Evolutionary conservation across 2,113 vertebrate genomes (phyloP).

Genomic region (Eulemur rufifrons): DNA sequence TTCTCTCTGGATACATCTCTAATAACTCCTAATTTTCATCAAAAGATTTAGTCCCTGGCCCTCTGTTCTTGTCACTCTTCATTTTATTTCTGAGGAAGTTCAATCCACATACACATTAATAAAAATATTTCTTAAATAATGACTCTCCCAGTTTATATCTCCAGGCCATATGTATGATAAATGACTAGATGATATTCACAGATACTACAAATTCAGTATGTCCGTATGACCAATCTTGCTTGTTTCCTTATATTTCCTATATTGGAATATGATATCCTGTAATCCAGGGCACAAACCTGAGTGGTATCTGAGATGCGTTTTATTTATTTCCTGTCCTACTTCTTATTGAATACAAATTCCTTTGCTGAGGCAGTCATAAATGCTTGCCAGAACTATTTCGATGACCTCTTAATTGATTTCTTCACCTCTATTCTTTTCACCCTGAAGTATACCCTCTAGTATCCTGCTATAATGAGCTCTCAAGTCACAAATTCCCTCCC

Average conservation of each 20-base stretch:
- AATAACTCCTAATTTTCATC: slow-evolving; percentile 20
- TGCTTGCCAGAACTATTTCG: not conserved
- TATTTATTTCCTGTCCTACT: not conserved
- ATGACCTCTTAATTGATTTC: not conserved
- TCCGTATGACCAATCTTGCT: not conserved
- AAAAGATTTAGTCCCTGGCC: not conserved
- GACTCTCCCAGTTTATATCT: not conserved
- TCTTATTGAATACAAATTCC: not conserved
- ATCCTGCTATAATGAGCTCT: not conserved
- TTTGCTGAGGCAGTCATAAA: not conserved
- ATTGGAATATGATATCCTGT: not conserved
- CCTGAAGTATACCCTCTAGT: not conserved
- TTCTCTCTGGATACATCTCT: not conserved
- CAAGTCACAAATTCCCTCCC: not conserved
- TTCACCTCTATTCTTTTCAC: not conserved
- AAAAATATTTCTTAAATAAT: not conserved
- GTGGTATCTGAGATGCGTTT: not conserved
- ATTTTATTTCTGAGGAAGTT: not conserved
- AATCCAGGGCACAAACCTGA: not conserved
- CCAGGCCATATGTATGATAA: not conserved
- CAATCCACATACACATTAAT: not conserved
- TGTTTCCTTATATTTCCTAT: not conserved
- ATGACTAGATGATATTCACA: not conserved
- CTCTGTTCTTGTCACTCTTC: not conserved
- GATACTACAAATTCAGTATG: not conserved